phyloP scores from a whole-genome alignment of 1,140 invertebrate genomes.

The Telenomus remus region DNA sequence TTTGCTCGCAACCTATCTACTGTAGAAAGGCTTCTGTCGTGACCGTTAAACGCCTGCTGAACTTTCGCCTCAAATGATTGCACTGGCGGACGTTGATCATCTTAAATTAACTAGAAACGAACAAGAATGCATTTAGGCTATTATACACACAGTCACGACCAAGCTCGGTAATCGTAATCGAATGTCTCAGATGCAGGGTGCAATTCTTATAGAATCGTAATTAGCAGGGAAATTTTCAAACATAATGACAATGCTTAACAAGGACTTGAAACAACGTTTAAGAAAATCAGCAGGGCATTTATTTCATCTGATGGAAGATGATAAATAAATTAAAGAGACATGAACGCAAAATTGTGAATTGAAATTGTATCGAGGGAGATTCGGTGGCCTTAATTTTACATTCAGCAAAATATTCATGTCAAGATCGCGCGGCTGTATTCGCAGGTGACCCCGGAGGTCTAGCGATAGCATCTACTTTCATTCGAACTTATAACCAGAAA shows the following conservation, averaged over 20 bases:
- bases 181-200: conserved; percentile 58
- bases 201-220: conserved; percentile 29
- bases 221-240: conserved; percentile 22
- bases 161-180: conserved; percentile 57
- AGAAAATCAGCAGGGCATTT: neutral
- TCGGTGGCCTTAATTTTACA: conserved; percentile 48
- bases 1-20: conserved; percentile 29
- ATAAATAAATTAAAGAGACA: conserved; percentile 19
- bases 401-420: conserved; percentile 59
- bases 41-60: conserved; percentile 56
- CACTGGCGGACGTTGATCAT: conserved; percentile 54
- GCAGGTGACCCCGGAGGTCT: conserved; percentile 58
- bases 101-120: conserved; percentile 53
- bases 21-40: conserved; percentile 46
- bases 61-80: conserved; percentile 66
- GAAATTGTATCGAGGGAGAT: conserved; percentile 33
- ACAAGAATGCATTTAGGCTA: conserved; percentile 51
- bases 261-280: too few species aligned
- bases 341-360: conserved; percentile 9
- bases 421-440: conserved; percentile 57
- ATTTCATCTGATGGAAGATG: neutral
- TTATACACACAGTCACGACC: conserved; percentile 51
- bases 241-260: too few species aligned
- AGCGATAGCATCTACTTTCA: conserved; percentile 61
- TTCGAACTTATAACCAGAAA: conserved; percentile 51